Conservation (phyloP, 2,888 invertebrate species). For the Chrysodeixis includens region DNA sequence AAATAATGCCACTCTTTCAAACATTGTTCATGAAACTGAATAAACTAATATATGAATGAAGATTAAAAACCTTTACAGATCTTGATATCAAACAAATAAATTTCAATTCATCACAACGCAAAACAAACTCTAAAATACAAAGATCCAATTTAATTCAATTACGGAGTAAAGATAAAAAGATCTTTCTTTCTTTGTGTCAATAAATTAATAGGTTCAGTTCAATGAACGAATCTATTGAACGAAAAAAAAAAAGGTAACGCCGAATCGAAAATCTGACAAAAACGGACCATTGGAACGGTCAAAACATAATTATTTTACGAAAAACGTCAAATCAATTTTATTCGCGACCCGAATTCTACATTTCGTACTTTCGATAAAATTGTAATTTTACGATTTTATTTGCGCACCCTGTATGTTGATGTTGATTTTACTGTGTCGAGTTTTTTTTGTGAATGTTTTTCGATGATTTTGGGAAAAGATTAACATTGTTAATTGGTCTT, state of each 20-base stretch:
- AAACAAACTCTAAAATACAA: constrained; percentile 27
- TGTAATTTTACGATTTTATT: constrained; percentile 36
- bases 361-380: constrained; percentile 35
- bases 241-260: constrained; percentile 27
- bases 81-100: constrained; percentile 1
- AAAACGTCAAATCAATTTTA: constrained; percentile 47
- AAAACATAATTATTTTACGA: constrained; percentile 46
- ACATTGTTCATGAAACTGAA: too few species aligned
- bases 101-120: constrained; percentile 16
- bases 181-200: constrained; percentile 47
- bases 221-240: constrained; percentile 23
- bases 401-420: constrained; percentile 21
- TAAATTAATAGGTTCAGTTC: constrained; percentile 51
- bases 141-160: constrained; percentile 44
- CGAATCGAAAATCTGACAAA: constrained; percentile 20
- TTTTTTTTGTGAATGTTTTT: not conserved
- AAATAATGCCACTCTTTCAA: too few species aligned
- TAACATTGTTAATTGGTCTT: not conserved
- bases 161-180: constrained; percentile 43
- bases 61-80: not conserved
- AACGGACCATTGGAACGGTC: constrained; percentile 21
- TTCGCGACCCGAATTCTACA: constrained; percentile 42
- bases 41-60: not conserved
- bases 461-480: not conserved
- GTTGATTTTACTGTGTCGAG: not conserved